These are phyloP conservation scores for Patella ulyssiponensis DNA, from an alignment of 2,888 invertebrate genomes.

Conservation along the genomic window DNA sequence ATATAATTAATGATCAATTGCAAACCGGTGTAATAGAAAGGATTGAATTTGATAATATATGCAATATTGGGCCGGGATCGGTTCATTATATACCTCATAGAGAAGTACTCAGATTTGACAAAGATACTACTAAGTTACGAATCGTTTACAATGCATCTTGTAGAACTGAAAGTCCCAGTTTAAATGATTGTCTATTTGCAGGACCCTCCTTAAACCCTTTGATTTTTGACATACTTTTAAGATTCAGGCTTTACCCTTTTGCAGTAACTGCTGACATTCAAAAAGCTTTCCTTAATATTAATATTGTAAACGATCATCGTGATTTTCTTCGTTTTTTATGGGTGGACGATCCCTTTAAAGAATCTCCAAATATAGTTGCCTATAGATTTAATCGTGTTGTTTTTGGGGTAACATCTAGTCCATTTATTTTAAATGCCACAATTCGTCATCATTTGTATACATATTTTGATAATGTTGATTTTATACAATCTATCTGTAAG, in stretches of 20 bases:
- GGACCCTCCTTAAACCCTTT: conserved; percentile 7
- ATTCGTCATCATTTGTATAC: background rate
- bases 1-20: background rate
- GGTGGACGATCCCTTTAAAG: background rate
- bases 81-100: background rate
- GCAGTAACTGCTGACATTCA: conserved; percentile 3
- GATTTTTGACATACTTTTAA: background rate
- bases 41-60: background rate
- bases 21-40: background rate
- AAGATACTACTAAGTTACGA: background rate
- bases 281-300: conserved; percentile 2
- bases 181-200: background rate
- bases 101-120: background rate
- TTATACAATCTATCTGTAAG: background rate
- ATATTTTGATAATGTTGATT: background rate
- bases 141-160: background rate
- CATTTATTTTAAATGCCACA: conserved; percentile 6
- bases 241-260: background rate
- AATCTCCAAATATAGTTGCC: background rate
- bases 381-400: conserved; percentile 6
- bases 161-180: background rate
- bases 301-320: background rate
- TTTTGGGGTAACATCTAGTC: background rate
- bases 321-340: background rate
- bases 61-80: background rate